Percentiles rank a stretch among this genome's conserved stretches.
These are phyloP conservation scores for Syrrhaptes paradoxus DNA, from an alignment of 2,113 vertebrate genomes.

Conservation along the genomic window DNA sequence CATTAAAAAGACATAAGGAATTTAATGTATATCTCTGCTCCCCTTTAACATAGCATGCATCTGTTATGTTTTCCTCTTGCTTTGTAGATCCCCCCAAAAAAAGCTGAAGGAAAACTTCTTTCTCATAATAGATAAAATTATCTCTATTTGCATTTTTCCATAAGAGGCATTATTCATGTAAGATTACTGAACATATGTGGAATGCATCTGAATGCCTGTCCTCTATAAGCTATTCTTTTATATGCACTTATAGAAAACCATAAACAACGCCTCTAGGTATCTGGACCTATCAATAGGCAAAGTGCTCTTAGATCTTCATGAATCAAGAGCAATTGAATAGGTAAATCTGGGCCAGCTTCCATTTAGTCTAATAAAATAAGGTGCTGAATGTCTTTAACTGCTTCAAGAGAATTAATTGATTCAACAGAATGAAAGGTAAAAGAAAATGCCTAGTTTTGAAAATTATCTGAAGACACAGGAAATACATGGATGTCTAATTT, in stretches of 20 bases:
- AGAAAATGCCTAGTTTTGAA: background rate
- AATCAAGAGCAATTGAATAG: background rate
- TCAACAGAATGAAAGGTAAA: background rate
- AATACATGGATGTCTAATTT: background rate
- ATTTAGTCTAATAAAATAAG: background rate
- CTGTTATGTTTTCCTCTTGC: constrained; percentile 57
- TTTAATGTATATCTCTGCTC: constrained; percentile 70
- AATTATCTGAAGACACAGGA: background rate
- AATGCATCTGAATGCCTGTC: background rate
- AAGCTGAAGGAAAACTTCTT: constrained; percentile 34
- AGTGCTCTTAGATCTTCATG: background rate
- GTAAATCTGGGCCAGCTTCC: background rate
- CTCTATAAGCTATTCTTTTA: background rate
- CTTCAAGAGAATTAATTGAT: background rate
- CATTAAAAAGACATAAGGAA: constrained; percentile 79
- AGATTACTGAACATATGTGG: background rate
- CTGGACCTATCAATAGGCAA: background rate
- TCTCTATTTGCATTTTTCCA: background rate
- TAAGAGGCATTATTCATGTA: background rate
- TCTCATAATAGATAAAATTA: background rate
- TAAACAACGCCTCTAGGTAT: background rate
- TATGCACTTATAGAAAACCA: background rate
- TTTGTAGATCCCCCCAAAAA: constrained; percentile 24
- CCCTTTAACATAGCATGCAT: constrained; percentile 65
- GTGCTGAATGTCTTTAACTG: background rate